phyloP scores from a whole-genome alignment of 2,113 vertebrate species.

The Silurus asotus region DNA sequence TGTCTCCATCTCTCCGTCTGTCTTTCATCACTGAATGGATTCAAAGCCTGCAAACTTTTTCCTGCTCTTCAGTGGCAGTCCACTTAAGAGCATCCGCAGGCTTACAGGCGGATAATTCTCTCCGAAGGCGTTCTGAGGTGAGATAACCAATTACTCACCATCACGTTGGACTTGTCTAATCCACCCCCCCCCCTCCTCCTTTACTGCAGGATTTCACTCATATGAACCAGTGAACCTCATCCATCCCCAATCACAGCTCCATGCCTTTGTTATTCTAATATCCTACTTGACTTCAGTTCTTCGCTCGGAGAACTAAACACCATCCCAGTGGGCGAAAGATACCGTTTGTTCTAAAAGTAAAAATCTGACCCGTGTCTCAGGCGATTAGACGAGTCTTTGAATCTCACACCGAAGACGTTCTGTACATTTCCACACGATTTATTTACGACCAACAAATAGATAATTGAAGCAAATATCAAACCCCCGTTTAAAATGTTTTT shows the following conservation, averaged over 20 bases:
- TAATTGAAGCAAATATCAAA: not conserved
- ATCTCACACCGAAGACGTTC: not conserved
- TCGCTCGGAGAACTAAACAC: constrained; percentile 64
- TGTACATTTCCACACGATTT: not conserved
- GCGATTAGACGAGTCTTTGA: constrained; percentile 28
- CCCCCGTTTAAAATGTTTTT: not conserved
- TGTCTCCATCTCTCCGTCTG: constrained; percentile 57
- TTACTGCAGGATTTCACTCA: constrained; percentile 67
- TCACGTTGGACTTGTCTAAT: constrained; percentile 78
- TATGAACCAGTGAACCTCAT: constrained; percentile 68
- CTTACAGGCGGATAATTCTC: constrained; percentile 72
- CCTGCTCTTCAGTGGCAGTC: constrained; percentile 62
- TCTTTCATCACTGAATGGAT: constrained; percentile 72
- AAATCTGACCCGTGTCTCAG: constrained; percentile 39
- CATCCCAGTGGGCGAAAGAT: constrained; percentile 47
- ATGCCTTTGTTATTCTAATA: constrained; percentile 76
- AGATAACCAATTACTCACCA: constrained; percentile 76
- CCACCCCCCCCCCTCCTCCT: constrained; percentile 56
- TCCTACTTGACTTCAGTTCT: constrained; percentile 66
- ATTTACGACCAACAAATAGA: not conserved
- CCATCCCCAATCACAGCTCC: constrained; percentile 63
- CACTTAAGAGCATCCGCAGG: constrained; percentile 72
- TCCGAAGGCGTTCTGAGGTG: constrained; percentile 68
- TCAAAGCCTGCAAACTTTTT: constrained; percentile 71
- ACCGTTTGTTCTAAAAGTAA: constrained; percentile 37